Base-by-base conservation (phyloP, 2,888 invertebrate species). In the Anticlea derivata region DNA sequence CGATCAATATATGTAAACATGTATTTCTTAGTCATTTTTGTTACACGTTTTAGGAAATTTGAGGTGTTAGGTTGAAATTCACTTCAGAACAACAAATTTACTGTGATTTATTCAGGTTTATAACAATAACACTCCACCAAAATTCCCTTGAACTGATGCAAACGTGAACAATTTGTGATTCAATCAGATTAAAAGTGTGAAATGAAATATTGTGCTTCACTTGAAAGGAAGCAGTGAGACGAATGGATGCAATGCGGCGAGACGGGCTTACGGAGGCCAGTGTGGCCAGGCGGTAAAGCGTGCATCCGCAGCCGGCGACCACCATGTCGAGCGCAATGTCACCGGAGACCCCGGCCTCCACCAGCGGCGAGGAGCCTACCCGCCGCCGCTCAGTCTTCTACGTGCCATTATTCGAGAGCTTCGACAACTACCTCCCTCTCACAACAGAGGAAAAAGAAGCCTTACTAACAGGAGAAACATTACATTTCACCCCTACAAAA, bases 311-410 rank as follows among this genome's bases (percentile, higher is more conserved):
- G 43, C 13, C 8, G 22, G 29, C 61, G 66, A 63, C 67, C 72
- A 75, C 71, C 73, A 90, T 90, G 90, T 80, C 91, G 65, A 79
- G 80, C 66, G 69, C 80, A 54, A 70, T 80, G 68, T 78, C 84
- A 53, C 78, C 83, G 50, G 79, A 76, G 68, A 67, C 71, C 60
- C 68, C 78, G 63, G 69, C 71, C 79, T 73, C 69, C 73, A 68
- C 72, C 79, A 71, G 69, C 72, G 82, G 75, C 71, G 92, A 92
- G 68, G 93, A 93, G 44, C 83, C 89, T 60, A 75, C 90, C 57
- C 89, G 93, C 39, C 92, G 95, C 53, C 92, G 95, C 57, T 95
- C 95, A 38, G 94, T 95, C 60, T 95, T 95, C 82, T 95, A 95
- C 83, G 94, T 95, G 60, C 93, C 95, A 60, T 85, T 95, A 63